Conservation (phyloP, 2,797 vertebrate genomes). For the Perodicticus potto region DNA sequence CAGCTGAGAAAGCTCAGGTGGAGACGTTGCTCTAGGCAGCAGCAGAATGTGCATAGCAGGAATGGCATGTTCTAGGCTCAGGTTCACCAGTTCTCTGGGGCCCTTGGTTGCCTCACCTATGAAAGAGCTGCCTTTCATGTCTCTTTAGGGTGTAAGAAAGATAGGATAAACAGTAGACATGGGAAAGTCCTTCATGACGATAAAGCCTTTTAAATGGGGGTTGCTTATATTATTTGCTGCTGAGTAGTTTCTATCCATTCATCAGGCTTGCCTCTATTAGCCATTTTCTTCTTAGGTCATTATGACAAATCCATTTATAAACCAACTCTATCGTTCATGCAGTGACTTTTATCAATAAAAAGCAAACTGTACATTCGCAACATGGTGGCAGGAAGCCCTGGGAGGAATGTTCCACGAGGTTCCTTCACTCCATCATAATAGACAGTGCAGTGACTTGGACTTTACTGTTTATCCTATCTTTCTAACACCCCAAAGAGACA, state of each 20-base stretch:
- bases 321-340: not conserved
- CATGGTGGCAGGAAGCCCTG: not conserved
- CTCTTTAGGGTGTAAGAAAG: not conserved
- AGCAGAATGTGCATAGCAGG: not conserved
- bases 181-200: not conserved
- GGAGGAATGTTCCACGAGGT: not conserved
- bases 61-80: not conserved
- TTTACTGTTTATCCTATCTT: no score
- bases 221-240: not conserved
- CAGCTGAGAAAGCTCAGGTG: not conserved
- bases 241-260: not conserved
- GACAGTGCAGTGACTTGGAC: not conserved
- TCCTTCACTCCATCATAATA: not conserved
- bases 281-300: not conserved
- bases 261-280: not conserved
- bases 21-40: rapidly evolving
- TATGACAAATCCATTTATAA: not conserved
- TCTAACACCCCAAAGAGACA: not conserved
- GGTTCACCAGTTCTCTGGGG: not conserved
- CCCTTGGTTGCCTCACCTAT: not conserved
- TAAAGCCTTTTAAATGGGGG: not conserved
- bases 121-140: not conserved
- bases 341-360: not conserved
- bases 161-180: not conserved
- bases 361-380: not conserved